phyloP scores from a whole-genome alignment of 2,888 invertebrate genomes.

The Drosophila vallismaia region DNA sequence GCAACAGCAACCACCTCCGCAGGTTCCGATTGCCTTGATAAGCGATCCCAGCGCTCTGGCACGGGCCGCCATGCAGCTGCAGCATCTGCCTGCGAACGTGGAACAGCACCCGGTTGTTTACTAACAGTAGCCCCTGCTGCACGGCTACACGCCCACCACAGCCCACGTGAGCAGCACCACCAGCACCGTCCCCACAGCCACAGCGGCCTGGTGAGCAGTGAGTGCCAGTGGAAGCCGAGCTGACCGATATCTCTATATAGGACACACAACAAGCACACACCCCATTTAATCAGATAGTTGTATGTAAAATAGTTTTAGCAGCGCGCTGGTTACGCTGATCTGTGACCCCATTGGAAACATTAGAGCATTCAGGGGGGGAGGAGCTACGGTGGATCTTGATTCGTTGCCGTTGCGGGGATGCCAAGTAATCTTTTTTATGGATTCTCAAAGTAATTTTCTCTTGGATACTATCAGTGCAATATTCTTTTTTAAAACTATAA shows the following conservation, averaged over 20 bases:
- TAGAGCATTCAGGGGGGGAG: slow-evolving; percentile 9
- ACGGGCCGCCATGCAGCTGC: slow-evolving; percentile 83
- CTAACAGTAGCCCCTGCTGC: slow-evolving; percentile 81
- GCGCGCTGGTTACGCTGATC: slow-evolving; percentile 64
- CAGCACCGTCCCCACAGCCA: slow-evolving; percentile 37
- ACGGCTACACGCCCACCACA: slow-evolving; percentile 59
- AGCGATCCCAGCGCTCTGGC: slow-evolving; percentile 82
- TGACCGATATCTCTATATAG: slow-evolving; percentile 37
- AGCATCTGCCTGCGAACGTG: slow-evolving; percentile 83
- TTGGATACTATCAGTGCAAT: background rate
- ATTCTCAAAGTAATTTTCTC: background rate
- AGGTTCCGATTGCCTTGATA: slow-evolving; percentile 83
- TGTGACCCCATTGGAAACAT: slow-evolving; percentile 11
- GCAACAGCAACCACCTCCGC: slow-evolving; percentile 80
- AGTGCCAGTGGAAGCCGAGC: slow-evolving; percentile 41
- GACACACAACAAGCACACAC: slow-evolving; percentile 33
- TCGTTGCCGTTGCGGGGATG: slow-evolving; percentile 17
- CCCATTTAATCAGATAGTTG: slow-evolving; percentile 70
- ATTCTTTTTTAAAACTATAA: background rate
- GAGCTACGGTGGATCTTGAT: background rate
- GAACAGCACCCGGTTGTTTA: slow-evolving; percentile 84
- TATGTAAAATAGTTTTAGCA: slow-evolving; percentile 47
- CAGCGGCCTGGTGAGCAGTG: slow-evolving; percentile 41
- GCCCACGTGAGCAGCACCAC: slow-evolving; percentile 51
- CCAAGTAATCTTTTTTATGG: background rate